Base-by-base conservation (phyloP, 2,797 vertebrate genomes). In the Megaceryle alcyon region DNA sequence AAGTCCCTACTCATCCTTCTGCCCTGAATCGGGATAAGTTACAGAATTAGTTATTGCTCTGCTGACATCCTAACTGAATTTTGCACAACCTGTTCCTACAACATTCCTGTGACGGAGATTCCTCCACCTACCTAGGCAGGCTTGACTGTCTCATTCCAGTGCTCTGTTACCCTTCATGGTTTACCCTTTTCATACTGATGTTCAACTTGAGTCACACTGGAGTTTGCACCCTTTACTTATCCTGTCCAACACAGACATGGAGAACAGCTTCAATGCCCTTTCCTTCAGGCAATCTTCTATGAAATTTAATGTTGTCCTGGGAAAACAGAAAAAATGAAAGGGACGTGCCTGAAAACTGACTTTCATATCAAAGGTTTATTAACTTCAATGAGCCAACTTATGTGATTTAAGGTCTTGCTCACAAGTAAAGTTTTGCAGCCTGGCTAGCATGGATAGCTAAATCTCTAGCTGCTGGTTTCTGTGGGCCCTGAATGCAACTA, bases 91-190 rank as follows among this genome's bases (percentile, higher is more conserved):
- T 84, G 11, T 75, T 75, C 53, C 71, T 48, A 48, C 12, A 53
- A 4, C 0, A 1, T 44, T 53, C 19, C 16, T 0, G 0, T 57
- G 70, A 60, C 5, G 17, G 33, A 56, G 22, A 41, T 64, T 60
- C 10, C 22, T 14, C 4, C 25, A 37, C 14, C 35, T 25, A 14
- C 35, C 15, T 43, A 5, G 26, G 12, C 0, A 3, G 29, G 12
- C 35, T 77, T 77, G 39, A 73, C 21, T 63, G 22, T 31, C 33
- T 49, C 16, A 33, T 76, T 69, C 25, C 68, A 73, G 22, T 37
- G 28, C 29, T 72, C 68, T 69, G 7, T 54, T 80, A 26, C 28
- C 66, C 56, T 80, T 80, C 44, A 31, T 23, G 26, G 28, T 56
- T 76, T 56, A 31, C 10, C 7, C 25, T 54, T 90, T 77, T 44